These are phyloP conservation scores for Mastomys natalensis DNA, from an alignment of 2,113 vertebrate genomes.

Conservation along the genomic window DNA sequence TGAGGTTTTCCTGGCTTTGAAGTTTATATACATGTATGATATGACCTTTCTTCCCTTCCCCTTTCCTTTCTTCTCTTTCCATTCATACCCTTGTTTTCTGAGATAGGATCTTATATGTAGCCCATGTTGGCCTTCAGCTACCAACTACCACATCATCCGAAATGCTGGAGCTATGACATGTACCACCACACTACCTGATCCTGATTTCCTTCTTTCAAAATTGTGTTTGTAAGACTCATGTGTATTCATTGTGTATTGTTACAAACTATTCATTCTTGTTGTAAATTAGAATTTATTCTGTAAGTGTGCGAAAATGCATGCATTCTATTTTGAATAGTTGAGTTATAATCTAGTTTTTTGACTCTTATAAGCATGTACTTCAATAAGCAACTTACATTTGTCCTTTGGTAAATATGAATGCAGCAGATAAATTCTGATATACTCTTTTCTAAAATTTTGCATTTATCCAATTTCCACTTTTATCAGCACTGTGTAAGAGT, in stretches of 20 bases:
- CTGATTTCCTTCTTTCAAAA: not conserved
- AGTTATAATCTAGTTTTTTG: not conserved
- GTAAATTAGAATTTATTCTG: not conserved
- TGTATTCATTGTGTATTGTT: not conserved
- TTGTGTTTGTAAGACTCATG: not conserved
- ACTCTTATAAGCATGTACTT: not conserved
- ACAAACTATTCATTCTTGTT: not conserved
- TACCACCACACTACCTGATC: not conserved
- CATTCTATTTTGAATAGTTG: not conserved
- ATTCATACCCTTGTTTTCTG: not conserved
- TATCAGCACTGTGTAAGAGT: not conserved
- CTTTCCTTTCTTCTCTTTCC: not conserved
- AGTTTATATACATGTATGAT: not conserved
- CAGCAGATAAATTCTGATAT: not conserved
- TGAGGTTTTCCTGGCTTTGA: not conserved
- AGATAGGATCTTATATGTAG: not conserved
- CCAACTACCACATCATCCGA: not conserved
- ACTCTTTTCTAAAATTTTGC: not conserved
- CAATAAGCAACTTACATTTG: not conserved
- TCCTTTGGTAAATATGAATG: not conserved
- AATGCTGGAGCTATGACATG: not conserved
- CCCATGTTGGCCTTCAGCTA: not conserved
- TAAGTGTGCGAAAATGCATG: not conserved
- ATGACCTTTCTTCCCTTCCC: not conserved
- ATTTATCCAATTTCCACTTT: not conserved